Base-by-base conservation (phyloP, 2,888 invertebrate species). In the Celastrina argiolus region DNA sequence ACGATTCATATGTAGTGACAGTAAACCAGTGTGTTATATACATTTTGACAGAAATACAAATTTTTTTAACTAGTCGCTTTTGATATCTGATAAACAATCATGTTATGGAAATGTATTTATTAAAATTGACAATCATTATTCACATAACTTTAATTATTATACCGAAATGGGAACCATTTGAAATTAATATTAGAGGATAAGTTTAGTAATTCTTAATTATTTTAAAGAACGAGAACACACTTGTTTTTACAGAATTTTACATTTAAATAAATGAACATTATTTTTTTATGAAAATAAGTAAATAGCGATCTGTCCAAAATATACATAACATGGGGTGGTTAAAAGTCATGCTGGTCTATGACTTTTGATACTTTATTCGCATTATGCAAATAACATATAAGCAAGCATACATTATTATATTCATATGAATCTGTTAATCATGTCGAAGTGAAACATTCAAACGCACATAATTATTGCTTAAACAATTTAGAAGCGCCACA, bases 11-110 rank as follows among this genome's bases (percentile, higher is more conserved):
- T 71, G 77, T 75, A 80, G 69, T 68, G 63, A 66, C 58, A 67
- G 64, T 79, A 77, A 83, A 79, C 78, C 74, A 76, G 82, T 73
- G 83, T 81, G 72, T 78, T 87, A 87, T 87, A 84, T 85, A 59
- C 22, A 36, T 59, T 59, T 56, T 12, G 56, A 45, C 18, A 56
- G 82, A 80, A n/a, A n/a, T n/a, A n/a, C n/a, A n/a, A n/a, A n/a
- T n/a, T n/a, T n/a, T n/a, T n/a, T n/a, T n/a, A n/a, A n/a, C n/a
- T n/a, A n/a, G n/a, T n/a, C n/a, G n/a, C n/a, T n/a, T n/a, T n/a
- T n/a, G n/a, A n/a, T n/a, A n/a, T n/a, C n/a, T n/a, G n/a, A n/a
- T n/a, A n/a, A n/a, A n/a, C n/a, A n/a, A n/a, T n/a, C n/a, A n/a
- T n/a, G n/a, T n/a, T n/a, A n/a, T n/a, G n/a, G n/a, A n/a, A n/a